These are phyloP conservation scores for Noctua janthina DNA, from an alignment of 2,888 invertebrate species.

Conservation along the genomic window DNA sequence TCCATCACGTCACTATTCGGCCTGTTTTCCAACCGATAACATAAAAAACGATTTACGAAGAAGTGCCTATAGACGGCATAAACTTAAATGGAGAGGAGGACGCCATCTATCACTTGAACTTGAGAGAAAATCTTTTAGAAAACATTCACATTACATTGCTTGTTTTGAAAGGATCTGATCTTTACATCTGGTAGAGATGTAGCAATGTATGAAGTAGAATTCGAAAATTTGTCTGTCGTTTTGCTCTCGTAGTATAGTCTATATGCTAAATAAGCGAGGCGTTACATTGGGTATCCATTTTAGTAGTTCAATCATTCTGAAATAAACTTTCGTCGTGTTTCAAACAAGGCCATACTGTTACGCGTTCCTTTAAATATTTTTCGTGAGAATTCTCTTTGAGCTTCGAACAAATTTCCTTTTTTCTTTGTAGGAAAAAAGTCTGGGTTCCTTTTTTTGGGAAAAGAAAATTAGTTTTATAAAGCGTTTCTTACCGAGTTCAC, in stretches of 20 bases:
- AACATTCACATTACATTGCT: constrained; percentile 30
- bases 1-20: too few species aligned
- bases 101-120: constrained; percentile 18
- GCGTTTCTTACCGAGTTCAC: constrained; percentile 21
- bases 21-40: constrained; percentile 46
- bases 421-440: constrained; percentile 42
- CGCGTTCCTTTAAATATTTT: constrained; percentile 55
- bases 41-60: constrained; percentile 54
- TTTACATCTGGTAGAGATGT: background rate
- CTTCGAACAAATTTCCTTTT: constrained; percentile 34
- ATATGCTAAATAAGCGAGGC: constrained; percentile 63
- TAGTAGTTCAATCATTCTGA: constrained; percentile 61
- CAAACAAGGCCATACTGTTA: constrained; percentile 56
- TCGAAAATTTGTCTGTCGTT: background rate
- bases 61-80: constrained; percentile 46
- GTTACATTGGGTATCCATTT: constrained; percentile 60
- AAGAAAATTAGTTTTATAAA: constrained; percentile 49
- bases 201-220: constrained; percentile 16
- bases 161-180: background rate
- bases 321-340: constrained; percentile 55
- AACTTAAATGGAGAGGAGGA: constrained; percentile 55
- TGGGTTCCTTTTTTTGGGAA: constrained; percentile 4
- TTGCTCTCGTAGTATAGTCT: constrained; percentile 33
- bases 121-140: constrained; percentile 1
- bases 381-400: constrained; percentile 43